Percentiles rank a stretch among this genome's conserved stretches.
These are phyloP conservation scores for Pogoniulus pusillus DNA, from an alignment of 2,797 vertebrate species.

Conservation along the genomic window DNA sequence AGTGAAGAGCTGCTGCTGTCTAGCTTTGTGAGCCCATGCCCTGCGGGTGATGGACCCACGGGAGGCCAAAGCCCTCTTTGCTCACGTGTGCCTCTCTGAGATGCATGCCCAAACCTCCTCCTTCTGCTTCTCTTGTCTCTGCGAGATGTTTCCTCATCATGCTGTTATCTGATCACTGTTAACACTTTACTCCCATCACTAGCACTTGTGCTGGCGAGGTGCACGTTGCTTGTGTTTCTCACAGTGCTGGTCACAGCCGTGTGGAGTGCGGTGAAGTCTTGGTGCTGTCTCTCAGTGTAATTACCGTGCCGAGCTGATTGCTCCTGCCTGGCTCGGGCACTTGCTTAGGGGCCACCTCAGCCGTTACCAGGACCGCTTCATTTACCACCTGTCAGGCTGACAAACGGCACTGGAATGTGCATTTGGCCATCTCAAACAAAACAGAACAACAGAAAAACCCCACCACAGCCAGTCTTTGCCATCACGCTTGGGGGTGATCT, in stretches of 20 bases:
- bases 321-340: neutral
- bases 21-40: neutral
- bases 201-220: neutral
- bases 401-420: neutral
- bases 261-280: neutral
- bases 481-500: neutral
- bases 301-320: neutral
- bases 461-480: neutral
- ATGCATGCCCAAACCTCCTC: neutral
- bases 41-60: neutral
- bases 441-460: neutral
- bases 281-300: neutral
- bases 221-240: neutral
- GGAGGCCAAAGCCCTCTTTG: neutral
- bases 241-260: neutral
- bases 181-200: neutral
- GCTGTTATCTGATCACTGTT: neutral
- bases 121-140: neutral
- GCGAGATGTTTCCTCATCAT: neutral
- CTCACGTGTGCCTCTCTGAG: neutral
- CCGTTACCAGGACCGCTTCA: neutral
- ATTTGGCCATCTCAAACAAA: neutral
- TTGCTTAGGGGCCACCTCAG: neutral
- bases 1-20: neutral
- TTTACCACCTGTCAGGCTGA: conserved; percentile 2